phyloP scores from a whole-genome alignment of 2,113 vertebrate genomes.

The Chaetops frenatus region DNA sequence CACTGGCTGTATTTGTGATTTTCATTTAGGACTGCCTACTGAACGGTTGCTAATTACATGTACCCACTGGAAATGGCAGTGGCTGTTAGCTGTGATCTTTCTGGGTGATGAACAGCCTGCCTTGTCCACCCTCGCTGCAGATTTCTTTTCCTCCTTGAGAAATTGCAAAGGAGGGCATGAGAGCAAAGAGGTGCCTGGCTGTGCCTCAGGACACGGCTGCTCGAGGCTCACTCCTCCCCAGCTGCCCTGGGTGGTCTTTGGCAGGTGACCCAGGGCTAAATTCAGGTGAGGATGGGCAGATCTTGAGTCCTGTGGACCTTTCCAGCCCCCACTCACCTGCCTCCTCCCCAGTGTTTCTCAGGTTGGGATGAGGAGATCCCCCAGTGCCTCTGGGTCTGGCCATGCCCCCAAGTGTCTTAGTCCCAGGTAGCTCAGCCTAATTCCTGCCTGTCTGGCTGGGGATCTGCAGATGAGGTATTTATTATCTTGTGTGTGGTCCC shows the following conservation, averaged over 20 bases:
- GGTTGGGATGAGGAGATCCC: background rate
- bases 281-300: rapidly evolving
- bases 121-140: background rate
- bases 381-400: background rate
- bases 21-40: conserved; percentile 1
- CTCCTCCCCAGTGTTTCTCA: background rate
- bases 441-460: background rate
- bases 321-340: background rate
- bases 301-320: background rate
- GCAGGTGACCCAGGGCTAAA: background rate
- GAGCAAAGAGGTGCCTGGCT: background rate
- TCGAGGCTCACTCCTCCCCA: background rate
- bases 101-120: background rate
- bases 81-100: background rate
- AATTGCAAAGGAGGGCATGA: background rate
- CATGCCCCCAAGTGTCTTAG: background rate
- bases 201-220: background rate
- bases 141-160: background rate
- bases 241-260: background rate
- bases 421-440: background rate
- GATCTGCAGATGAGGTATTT: background rate
- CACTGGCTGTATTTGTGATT: background rate
- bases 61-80: background rate
- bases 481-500: conserved; percentile 29
- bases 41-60: background rate